A percentile compares a stretch with the other conserved stretches of the same genome.
Evolutionary conservation across 2,888 invertebrate genomes (phyloP).

Genomic region (Adelognathus sp.): DNA sequence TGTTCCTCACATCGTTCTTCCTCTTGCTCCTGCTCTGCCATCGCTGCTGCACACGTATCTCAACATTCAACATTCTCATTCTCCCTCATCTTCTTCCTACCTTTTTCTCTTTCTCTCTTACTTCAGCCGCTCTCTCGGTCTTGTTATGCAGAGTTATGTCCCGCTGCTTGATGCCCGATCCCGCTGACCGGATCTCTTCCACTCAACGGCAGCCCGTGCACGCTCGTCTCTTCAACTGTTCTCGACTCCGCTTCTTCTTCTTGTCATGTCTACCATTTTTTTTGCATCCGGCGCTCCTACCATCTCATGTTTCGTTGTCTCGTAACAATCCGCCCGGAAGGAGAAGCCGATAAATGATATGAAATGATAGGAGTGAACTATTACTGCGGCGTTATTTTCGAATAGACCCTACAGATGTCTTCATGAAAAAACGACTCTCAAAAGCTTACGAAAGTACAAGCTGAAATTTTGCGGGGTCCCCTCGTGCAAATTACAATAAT

Average conservation of each 20-base stretch:
- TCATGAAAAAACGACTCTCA: no score
- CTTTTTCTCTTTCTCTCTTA: slow-evolving; percentile 57
- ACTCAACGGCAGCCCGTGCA: slow-evolving; percentile 39
- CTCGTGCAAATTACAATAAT: no score
- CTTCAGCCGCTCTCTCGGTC: slow-evolving; percentile 53
- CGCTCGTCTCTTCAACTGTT: slow-evolving; percentile 49
- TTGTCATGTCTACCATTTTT: slow-evolving; percentile 43
- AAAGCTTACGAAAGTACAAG: no score
- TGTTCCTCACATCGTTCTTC: slow-evolving; percentile 12
- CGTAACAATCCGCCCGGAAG: slow-evolving; percentile 48
- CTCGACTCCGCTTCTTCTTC: slow-evolving; percentile 24
- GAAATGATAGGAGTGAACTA: neutral
- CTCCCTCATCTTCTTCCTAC: slow-evolving; percentile 42
- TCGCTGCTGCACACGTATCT: slow-evolving; percentile 15
- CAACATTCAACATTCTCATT: slow-evolving; percentile 24
- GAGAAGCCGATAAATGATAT: neutral
- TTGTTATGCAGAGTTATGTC: slow-evolving; percentile 70
- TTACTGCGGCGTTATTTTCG: neutral
- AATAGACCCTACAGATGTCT: neutral
- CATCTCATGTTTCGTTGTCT: slow-evolving; percentile 26
- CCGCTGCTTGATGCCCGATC: slow-evolving; percentile 57
- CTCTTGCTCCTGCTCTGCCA: slow-evolving; percentile 31
- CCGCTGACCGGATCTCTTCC: slow-evolving; percentile 31
- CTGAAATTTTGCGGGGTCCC: no score
- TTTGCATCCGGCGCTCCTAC: slow-evolving; percentile 30